Evolutionary conservation across 2,113 vertebrate species (phyloP).

Genomic region (Ammodytes dubius): DNA sequence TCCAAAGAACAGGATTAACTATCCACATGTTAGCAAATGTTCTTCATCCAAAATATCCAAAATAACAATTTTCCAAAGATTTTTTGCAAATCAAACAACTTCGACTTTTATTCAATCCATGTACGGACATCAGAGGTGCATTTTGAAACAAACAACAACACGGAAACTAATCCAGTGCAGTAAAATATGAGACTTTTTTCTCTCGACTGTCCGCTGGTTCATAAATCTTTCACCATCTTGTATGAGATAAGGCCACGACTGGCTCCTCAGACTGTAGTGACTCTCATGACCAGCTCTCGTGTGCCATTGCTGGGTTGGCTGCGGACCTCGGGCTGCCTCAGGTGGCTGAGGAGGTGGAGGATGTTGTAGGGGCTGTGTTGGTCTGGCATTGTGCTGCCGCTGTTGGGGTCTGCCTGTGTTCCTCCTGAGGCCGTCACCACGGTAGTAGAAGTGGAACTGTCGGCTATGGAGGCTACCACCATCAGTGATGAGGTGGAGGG

Average conservation of each 20-base stretch:
- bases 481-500: constrained; percentile 87
- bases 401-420: constrained; percentile 75
- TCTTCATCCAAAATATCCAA: constrained; percentile 13
- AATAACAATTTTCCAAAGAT: constrained; percentile 55
- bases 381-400: constrained; percentile 87
- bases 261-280: constrained; percentile 94
- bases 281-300: constrained; percentile 99
- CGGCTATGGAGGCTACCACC: constrained; percentile 85
- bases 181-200: constrained; percentile 47
- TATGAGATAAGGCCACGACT: constrained; percentile 82
- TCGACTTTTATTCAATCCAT: constrained; percentile 79
- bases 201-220: constrained; percentile 63
- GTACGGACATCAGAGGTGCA: constrained; percentile 79
- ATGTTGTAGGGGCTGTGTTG: constrained; percentile 98
- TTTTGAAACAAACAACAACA: constrained; percentile 76
- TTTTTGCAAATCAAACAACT: constrained; percentile 78
- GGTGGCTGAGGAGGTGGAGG: constrained; percentile 96
- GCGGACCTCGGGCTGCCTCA: constrained; percentile 93
- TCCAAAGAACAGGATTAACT: neutral
- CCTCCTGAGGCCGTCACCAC: constrained; percentile 65
- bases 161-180: constrained; percentile 65
- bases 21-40: neutral
- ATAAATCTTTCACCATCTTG: constrained; percentile 45
- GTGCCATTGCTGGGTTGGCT: constrained; percentile 87
- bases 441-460: constrained; percentile 61